These are phyloP conservation scores for Chiloscyllium plagiosum DNA, from an alignment of 2,113 vertebrate genomes.

Conservation along the genomic window DNA sequence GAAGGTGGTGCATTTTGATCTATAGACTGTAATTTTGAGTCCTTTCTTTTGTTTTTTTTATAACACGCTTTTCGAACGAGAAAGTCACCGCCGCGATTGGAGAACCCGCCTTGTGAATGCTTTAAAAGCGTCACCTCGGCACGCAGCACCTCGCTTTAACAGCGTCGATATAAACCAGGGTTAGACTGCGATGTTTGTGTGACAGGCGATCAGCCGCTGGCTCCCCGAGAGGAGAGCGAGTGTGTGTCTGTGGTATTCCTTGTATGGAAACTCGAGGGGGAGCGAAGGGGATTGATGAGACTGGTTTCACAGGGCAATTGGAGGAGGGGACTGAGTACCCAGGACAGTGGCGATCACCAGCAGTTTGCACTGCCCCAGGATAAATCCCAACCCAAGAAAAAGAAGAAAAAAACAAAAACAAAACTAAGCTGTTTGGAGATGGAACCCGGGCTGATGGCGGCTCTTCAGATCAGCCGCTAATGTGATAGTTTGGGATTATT, in stretches of 20 bases:
- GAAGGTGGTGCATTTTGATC: not conserved
- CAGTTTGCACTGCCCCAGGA: not conserved
- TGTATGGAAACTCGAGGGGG: slow-evolving; percentile 11
- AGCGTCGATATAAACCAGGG: slow-evolving; percentile 29
- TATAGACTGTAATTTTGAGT: not conserved
- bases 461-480: slow-evolving; percentile 18
- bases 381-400: not conserved
- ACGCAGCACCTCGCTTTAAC: slow-evolving; percentile 29
- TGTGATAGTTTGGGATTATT: slow-evolving; percentile 13
- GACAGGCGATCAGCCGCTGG: slow-evolving; percentile 30
- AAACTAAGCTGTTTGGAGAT: slow-evolving; percentile 19
- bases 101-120: slow-evolving; percentile 7
- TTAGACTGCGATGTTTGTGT: slow-evolving; percentile 13
- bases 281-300: not conserved
- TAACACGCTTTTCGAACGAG: not conserved
- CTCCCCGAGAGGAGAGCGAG: not conserved
- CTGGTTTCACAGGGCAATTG: not conserved
- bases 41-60: not conserved
- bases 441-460: not conserved
- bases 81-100: not conserved
- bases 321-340: not conserved
- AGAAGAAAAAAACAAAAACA: not conserved
- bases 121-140: not conserved
- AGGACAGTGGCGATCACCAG: not conserved
- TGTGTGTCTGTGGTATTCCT: not conserved